phyloP scores from a whole-genome alignment of 2,888 invertebrate species.

The Thymelicus sylvestris region DNA sequence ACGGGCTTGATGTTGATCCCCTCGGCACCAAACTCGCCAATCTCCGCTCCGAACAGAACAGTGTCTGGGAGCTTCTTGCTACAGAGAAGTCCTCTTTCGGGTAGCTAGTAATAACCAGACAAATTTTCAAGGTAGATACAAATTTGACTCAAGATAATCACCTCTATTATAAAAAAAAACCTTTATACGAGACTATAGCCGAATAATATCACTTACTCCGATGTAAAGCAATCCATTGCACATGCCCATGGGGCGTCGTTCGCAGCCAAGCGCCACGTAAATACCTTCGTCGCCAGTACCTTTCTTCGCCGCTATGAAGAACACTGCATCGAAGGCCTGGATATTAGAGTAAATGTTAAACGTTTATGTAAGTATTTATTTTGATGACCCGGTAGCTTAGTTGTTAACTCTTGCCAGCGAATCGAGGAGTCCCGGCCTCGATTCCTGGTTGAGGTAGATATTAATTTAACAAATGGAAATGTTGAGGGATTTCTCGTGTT shows the following conservation, averaged over 20 bases:
- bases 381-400: too few species aligned
- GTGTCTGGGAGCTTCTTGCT: slow-evolving; percentile 90
- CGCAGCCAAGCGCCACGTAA: slow-evolving; percentile 87
- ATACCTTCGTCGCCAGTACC: slow-evolving; percentile 79
- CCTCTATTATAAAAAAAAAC: too few species aligned
- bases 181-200: too few species aligned
- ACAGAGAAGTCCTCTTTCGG: slow-evolving; percentile 88
- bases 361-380: too few species aligned
- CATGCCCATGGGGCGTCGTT: slow-evolving; percentile 87
- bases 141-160: too few species aligned
- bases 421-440: too few species aligned
- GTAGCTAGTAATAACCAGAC: slow-evolving; percentile 73
- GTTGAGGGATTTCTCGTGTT: too few species aligned
- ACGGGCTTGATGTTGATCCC: slow-evolving; percentile 88
- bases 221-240: slow-evolving; percentile 88
- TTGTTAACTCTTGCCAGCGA: too few species aligned
- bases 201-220: slow-evolving; percentile 68
- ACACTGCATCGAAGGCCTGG: slow-evolving; percentile 91
- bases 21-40: slow-evolving; percentile 86
- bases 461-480: too few species aligned
- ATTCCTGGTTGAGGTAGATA: too few species aligned
- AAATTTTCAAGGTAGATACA: slow-evolving; percentile 11
- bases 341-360: neutral
- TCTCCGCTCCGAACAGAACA: slow-evolving; percentile 84
- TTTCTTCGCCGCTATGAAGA: slow-evolving; percentile 88